Evolutionary conservation across 1,140 invertebrate genomes (phyloP).

Genomic region (Plodia interpunctella): DNA sequence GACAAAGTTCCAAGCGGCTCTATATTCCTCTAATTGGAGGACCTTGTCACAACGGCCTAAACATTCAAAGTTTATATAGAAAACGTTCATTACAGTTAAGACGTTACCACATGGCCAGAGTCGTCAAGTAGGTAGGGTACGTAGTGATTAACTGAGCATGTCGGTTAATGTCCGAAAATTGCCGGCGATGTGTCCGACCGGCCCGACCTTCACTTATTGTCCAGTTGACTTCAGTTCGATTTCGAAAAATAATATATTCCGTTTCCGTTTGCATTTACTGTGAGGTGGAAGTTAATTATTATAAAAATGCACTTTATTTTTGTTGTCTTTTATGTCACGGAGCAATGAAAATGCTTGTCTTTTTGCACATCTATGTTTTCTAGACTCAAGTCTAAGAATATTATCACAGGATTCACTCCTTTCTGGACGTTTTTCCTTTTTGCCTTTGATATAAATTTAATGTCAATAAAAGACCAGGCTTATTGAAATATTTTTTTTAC

Average conservation of each 20-base stretch:
- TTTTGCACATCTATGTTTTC: no score
- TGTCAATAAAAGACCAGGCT: no score
- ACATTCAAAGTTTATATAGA: background rate
- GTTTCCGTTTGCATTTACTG: no score
- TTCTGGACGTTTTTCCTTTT: no score
- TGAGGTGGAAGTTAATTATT: no score
- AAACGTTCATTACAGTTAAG: background rate
- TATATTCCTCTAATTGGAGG: conserved; percentile 2
- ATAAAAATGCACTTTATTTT: no score
- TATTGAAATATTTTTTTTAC: background rate
- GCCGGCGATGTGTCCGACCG: conserved; percentile 22
- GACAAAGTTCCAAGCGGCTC: conserved; percentile 5
- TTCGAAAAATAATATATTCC: no score
- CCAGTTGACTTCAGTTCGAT: conserved; percentile 17
- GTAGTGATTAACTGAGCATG: conserved; percentile 38
- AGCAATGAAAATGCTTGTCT: no score
- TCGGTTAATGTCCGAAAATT: conserved; percentile 51
- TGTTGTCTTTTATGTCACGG: no score
- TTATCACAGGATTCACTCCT: no score
- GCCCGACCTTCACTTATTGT: conserved; percentile 39
- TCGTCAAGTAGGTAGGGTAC: conserved; percentile 10
- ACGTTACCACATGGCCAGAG: background rate
- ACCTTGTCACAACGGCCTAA: background rate
- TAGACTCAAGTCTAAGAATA: no score
- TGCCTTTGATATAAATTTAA: no score